Evolutionary conservation across 2,888 invertebrate species (phyloP).

Genomic region (Cremastinae sp.): DNA sequence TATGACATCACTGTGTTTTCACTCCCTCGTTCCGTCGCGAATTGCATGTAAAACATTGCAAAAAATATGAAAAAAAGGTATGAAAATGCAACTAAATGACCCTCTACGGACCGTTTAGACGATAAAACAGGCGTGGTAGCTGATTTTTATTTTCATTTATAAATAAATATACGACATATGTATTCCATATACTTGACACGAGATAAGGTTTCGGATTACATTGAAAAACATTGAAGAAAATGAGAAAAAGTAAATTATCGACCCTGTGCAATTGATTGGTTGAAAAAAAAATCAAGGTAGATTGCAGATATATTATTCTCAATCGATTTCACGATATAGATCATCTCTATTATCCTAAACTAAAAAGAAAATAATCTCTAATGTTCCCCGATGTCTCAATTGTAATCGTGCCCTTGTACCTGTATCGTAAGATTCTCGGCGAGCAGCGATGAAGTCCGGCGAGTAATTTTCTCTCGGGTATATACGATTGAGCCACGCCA

Average conservation of each 20-base stretch:
- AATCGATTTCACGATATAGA: conserved; percentile 20
- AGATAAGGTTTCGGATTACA: no score
- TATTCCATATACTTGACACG: no score
- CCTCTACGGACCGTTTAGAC: no score
- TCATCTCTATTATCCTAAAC: no score
- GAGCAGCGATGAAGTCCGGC: neutral
- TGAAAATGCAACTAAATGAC: neutral
- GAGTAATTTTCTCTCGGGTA: conserved; percentile 23
- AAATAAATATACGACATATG: no score
- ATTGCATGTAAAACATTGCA: neutral
- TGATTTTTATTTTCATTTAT: no score
- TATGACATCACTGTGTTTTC: conserved; percentile 23
- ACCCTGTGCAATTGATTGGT: neutral
- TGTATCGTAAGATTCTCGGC: conserved; percentile 5
- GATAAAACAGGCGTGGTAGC: neutral
- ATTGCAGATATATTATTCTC: conserved; percentile 4
- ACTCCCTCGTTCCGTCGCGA: neutral
- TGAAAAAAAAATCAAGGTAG: no score
- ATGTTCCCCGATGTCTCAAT: conserved; percentile 35
- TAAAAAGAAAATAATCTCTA: no score
- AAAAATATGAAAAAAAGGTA: no score
- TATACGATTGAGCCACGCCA: conserved; percentile 42
- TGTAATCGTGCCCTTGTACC: conserved; percentile 41
- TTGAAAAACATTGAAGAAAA: neutral
- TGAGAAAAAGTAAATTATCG: conserved; percentile 8